A percentile compares a stretch with the other conserved stretches of the same genome.
Conservation (phyloP, 2,888 invertebrate species). For the Cyrtodaria siliqua region DNA sequence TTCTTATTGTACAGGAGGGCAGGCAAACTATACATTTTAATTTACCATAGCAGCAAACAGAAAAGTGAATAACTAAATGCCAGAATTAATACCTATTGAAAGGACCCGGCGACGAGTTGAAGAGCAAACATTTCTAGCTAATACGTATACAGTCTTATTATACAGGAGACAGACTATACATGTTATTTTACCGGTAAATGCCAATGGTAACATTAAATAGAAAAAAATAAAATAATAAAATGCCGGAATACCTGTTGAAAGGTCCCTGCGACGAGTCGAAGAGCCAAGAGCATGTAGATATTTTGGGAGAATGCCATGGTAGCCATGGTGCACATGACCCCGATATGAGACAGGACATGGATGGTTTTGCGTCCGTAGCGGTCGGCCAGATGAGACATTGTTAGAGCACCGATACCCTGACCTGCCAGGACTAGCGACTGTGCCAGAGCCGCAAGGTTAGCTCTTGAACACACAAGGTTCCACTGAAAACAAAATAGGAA, state of each 20-base stretch:
- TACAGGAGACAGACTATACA: too few relatives aligned
- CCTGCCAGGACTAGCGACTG: conserved; percentile 78
- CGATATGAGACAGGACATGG: conserved; percentile 55
- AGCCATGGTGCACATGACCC: conserved; percentile 42
- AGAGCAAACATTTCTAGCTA: too few relatives aligned
- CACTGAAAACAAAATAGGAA: too few relatives aligned
- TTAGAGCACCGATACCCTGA: conserved; percentile 77
- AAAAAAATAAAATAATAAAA: not conserved
- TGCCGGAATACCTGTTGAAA: conserved; percentile 66
- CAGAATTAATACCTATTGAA: too few relatives aligned
- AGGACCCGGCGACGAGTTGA: too few relatives aligned
- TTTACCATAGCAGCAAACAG: too few relatives aligned
- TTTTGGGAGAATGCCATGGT: conserved; percentile 56
- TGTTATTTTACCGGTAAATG: too few relatives aligned
- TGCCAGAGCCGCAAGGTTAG: conserved; percentile 74
- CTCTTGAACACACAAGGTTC: conserved; percentile 76
- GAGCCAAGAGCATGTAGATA: conserved; percentile 63
- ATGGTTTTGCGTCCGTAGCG: conserved; percentile 63
- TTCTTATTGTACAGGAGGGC: too few relatives aligned
- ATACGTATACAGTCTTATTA: too few relatives aligned
- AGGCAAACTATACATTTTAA: too few relatives aligned
- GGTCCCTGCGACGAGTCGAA: conserved; percentile 69
- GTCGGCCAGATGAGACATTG: conserved; percentile 76
- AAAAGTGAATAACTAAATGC: too few relatives aligned
- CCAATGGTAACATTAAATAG: too few relatives aligned